phyloP scores from a whole-genome alignment of 1,140 invertebrate genomes.

The Fopius arisanus region DNA sequence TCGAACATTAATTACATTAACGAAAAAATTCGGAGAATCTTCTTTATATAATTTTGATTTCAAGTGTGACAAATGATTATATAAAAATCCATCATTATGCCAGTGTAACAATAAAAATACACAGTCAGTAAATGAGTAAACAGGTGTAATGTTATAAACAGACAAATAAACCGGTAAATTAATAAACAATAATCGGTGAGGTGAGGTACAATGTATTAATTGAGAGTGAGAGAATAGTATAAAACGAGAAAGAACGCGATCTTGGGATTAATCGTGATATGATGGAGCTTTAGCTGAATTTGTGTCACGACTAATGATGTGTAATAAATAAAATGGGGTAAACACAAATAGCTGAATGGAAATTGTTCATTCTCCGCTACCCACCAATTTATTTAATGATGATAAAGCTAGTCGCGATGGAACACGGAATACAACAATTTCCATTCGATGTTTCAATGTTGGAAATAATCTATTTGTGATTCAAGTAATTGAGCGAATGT shows the following conservation, averaged over 20 bases:
- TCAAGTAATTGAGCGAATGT: not conserved
- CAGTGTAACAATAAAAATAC: not conserved
- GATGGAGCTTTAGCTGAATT: not conserved
- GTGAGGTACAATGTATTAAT: not conserved
- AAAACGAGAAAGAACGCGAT: not conserved
- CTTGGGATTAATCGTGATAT: conserved; percentile 3
- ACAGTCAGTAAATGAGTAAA: not conserved
- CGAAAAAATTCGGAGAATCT: not conserved
- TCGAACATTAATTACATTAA: not conserved
- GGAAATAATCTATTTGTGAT: not conserved
- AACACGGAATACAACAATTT: not conserved
- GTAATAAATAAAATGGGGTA: not conserved
- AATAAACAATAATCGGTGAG: not conserved
- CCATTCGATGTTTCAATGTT: not conserved
- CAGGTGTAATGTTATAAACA: not conserved
- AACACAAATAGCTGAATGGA: not conserved
- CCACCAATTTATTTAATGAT: not conserved
- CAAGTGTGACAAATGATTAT: not conserved
- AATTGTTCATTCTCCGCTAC: not conserved
- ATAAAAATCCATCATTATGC: not conserved
- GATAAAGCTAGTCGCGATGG: not conserved
- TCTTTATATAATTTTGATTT: not conserved
- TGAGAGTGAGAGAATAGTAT: not conserved
- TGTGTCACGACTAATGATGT: not conserved
- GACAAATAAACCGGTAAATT: not conserved